Percentiles rank a stretch among this genome's conserved stretches.
Evolutionary conservation across 2,888 invertebrate species (phyloP).

Genomic region (Hypercompe scribonia): DNA sequence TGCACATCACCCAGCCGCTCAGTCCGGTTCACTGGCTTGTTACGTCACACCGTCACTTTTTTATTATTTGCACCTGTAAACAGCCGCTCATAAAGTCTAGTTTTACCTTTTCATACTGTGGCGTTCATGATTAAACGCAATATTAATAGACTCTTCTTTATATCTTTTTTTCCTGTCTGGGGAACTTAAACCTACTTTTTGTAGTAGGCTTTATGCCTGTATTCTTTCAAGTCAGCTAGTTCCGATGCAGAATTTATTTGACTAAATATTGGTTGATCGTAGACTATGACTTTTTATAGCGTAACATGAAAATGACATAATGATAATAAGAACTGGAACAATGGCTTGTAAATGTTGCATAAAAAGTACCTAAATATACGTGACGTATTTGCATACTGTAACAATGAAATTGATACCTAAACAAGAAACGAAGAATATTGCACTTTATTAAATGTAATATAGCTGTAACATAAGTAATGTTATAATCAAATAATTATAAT

Average conservation of each 20-base stretch:
- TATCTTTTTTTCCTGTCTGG: conserved; percentile 41
- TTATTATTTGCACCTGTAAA: conserved; percentile 78
- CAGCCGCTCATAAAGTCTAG: conserved; percentile 77
- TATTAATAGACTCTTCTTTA: conserved; percentile 53
- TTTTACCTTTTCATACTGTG: conserved; percentile 65
- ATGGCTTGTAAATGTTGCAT: not conserved
- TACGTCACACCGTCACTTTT: conserved; percentile 79
- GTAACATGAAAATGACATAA: not conserved
- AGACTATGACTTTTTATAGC: not conserved
- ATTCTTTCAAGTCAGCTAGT: conserved; percentile 11
- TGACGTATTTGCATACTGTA: not conserved
- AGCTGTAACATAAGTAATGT: no score
- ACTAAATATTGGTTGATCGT: not conserved
- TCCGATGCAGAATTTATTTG: not conserved
- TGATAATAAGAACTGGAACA: not conserved
- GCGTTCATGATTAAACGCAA: conserved; percentile 55
- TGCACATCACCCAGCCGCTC: conserved; percentile 57
- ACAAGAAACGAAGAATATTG: no score
- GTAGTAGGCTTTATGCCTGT: conserved; percentile 25
- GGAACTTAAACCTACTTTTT: conserved; percentile 29
- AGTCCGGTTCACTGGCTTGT: conserved; percentile 80
- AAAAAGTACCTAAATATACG: not conserved
- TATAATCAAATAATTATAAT: no score
- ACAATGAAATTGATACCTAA: not conserved
- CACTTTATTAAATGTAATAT: not conserved